Conservation (phyloP, 1,140 invertebrate genomes). For the Caerostris extrusa region DNA sequence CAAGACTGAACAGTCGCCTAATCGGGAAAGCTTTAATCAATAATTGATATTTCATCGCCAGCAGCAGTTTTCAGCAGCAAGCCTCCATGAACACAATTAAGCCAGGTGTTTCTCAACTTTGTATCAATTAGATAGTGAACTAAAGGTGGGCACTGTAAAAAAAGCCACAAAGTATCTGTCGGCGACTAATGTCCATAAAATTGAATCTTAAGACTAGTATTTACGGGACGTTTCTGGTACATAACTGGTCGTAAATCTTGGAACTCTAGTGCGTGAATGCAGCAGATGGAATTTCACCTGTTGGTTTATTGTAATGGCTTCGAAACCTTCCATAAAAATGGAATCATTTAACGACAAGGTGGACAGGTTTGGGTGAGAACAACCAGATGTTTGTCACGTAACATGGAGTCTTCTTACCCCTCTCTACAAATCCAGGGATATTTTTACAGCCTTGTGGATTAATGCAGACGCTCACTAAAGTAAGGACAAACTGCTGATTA, state of each 20-base stretch:
- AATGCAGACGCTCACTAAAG: constrained; percentile 19
- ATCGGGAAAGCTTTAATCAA: neutral
- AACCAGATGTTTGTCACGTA: constrained; percentile 57
- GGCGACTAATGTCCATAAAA: constrained; percentile 38
- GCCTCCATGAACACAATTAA: neutral
- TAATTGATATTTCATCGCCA: constrained; percentile 7
- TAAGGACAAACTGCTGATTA: constrained; percentile 5
- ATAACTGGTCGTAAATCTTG: constrained; percentile 3
- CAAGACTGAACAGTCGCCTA: neutral
- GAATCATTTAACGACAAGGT: constrained; percentile 28
- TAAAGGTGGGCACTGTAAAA: constrained; percentile 17
- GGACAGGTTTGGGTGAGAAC: constrained; percentile 25
- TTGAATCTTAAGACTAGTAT: constrained; percentile 31
- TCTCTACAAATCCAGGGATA: neutral
- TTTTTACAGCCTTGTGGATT: neutral
- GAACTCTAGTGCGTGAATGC: neutral
- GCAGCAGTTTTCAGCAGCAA: neutral
- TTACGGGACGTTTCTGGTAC: constrained; percentile 30
- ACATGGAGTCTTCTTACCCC: neutral
- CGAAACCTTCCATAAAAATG: neutral
- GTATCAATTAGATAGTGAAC: neutral
- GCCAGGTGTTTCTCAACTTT: neutral
- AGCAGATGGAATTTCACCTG: constrained; percentile 55
- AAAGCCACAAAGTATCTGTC: constrained; percentile 5
- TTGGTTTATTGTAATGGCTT: constrained; percentile 3